Evolutionary conservation across 2,113 vertebrate species (phyloP), one percentile per base, ranked within the genome.

Genomic region (Hymenochirus boettgeri): DNA sequence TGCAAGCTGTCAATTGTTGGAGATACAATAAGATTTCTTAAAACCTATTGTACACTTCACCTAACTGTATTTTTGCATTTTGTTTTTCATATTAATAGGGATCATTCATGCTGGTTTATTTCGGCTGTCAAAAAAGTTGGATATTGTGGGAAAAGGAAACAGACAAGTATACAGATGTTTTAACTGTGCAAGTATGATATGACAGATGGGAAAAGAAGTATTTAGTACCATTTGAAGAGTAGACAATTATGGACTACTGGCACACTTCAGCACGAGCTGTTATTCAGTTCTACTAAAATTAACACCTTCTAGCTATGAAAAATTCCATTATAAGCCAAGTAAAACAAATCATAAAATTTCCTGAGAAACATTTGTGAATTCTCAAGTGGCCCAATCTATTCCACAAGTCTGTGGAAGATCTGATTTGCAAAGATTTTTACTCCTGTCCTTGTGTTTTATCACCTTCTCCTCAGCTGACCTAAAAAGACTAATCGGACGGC

Each of bases 291-390:
- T 37, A 66, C 64, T 66, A 66, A 66, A 66, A 58, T 66, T 66
- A 58, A 66, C 64, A 66, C 64, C 64, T 66, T 58, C 56, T 18
- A 66, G 64, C 54, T 51, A 59, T 66, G 64, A 66, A 66, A 66
- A 66, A 66, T 66, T 27, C 23, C 45, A 52, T 22, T 39, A 46
- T 46, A 50, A 51, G 55, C 64, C 64, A 66, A 66, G 57, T 59
- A 58, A 50, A 66, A 59, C 64, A 66, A 65, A 59, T 48, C 64
- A 66, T 66, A 66, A 66, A 66, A 56, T 24, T 21, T 15, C 22
- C 42, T 51, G 42, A 66, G 18, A 59, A 66, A 66, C 25, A 55
- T 56, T 47, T 29, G 19, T 58, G 33, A 51, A 56, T 31, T 66
- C 55, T 66, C 47, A 7, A 57, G 55, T 66, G 64, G 22, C 55